These are phyloP conservation scores for Xestia ashworthii DNA, from an alignment of 2,888 invertebrate genomes.

Conservation along the genomic window DNA sequence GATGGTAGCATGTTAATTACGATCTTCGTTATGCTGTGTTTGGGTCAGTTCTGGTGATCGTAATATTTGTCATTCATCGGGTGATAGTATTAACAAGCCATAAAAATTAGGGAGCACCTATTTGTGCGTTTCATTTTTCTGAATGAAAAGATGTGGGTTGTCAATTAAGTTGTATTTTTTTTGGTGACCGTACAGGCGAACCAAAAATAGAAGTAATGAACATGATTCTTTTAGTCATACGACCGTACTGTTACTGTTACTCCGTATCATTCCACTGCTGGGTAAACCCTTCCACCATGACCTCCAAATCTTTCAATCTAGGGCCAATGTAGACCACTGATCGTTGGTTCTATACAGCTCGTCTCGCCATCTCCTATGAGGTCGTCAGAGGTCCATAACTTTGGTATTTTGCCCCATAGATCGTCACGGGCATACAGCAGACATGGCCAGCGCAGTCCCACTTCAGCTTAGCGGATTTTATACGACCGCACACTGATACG, in stretches of 20 bases:
- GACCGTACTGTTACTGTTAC: no score
- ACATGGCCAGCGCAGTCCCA: no score
- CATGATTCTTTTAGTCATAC: neutral
- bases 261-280: no score
- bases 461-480: no score
- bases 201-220: conserved; percentile 2
- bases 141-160: neutral
- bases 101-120: conserved; percentile 5
- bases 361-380: no score
- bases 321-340: no score
- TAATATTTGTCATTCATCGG: conserved; percentile 44
- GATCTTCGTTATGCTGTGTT: conserved; percentile 72
- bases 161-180: conserved; percentile 6
- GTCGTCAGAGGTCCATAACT: no score
- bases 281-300: no score
- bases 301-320: no score
- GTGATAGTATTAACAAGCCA: conserved; percentile 2
- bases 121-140: neutral
- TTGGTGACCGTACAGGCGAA: conserved; percentile 9
- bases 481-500: conserved; percentile 13
- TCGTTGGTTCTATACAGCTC: no score
- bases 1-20: conserved; percentile 79
- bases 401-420: no score
- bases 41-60: conserved; percentile 72
- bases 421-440: no score